Percentiles rank a stretch among this genome's conserved stretches.
phyloP scores from a whole-genome alignment of 2,797 vertebrate species.

The Galagoides demidoff region DNA sequence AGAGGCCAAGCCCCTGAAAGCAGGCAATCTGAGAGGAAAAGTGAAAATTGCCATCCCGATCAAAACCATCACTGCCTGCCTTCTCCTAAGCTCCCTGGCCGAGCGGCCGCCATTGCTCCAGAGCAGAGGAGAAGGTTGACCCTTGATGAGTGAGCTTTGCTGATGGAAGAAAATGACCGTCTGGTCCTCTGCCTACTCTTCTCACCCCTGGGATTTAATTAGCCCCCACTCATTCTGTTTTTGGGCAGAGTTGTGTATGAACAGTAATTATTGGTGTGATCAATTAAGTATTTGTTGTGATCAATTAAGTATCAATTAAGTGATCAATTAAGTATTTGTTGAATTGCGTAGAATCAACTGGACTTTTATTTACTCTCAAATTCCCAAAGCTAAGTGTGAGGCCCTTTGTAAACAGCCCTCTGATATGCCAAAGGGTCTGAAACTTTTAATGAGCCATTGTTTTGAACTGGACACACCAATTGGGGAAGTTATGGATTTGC shows the following conservation, averaged over 20 bases:
- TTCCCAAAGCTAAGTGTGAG: conserved; percentile 20
- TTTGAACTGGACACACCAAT: background rate
- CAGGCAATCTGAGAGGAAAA: background rate
- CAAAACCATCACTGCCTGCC: background rate
- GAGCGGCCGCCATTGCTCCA: background rate
- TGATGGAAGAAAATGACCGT: background rate
- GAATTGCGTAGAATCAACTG: background rate
- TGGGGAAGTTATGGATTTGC: background rate
- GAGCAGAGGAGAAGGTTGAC: background rate
- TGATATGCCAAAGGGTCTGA: background rate
- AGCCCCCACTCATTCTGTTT: background rate
- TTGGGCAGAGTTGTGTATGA: background rate
- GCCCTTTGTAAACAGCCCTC: background rate
- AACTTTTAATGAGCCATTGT: background rate
- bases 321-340: conserved; percentile 49
- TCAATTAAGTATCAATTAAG: conserved; percentile 41
- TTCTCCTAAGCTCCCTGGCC: rapidly evolving
- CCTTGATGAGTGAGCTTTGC: background rate
- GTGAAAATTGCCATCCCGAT: background rate
- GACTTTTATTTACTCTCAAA: conserved; percentile 44
- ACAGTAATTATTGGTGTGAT: background rate
- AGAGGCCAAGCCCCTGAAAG: conserved; percentile 45
- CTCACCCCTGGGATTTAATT: background rate
- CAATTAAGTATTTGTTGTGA: conserved; percentile 47
- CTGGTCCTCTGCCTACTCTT: background rate